Percentiles rank a stretch among this genome's conserved stretches.
Conservation (phyloP, 2,888 invertebrate species). For the Diadegma fenestrale region DNA sequence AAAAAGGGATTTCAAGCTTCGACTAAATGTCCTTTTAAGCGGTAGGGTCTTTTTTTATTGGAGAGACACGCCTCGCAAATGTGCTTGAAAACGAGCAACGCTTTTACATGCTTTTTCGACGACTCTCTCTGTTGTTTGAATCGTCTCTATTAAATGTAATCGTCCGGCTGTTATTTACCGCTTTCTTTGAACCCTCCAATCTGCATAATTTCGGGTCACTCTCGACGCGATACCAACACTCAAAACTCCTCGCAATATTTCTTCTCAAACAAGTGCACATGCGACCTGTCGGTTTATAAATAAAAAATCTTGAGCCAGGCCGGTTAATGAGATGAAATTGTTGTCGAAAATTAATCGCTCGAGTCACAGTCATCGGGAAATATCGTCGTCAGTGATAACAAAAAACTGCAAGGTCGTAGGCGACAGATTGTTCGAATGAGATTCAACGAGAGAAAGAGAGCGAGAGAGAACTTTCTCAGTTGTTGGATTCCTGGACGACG, state of each 20-base stretch:
- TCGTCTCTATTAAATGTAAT: slow-evolving; percentile 40
- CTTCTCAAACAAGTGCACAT: slow-evolving; percentile 36
- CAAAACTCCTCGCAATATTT: slow-evolving; percentile 36
- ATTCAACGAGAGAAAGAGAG: slow-evolving; percentile 19
- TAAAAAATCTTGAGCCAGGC: neutral
- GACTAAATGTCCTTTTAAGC: slow-evolving; percentile 71
- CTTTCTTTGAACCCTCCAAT: slow-evolving; percentile 59
- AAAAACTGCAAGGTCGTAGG: slow-evolving; percentile 63
- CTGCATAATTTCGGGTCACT: slow-evolving; percentile 63
- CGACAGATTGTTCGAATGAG: slow-evolving; percentile 52
- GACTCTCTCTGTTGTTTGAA: slow-evolving; percentile 18
- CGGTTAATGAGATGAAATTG: neutral
- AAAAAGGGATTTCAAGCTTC: neutral
- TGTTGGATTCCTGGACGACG: slow-evolving; percentile 65
- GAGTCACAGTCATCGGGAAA: slow-evolving; percentile 14
- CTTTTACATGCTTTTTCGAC: slow-evolving; percentile 37
- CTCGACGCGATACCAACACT: slow-evolving; percentile 8
- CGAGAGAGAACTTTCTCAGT: slow-evolving; percentile 32
- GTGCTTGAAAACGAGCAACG: slow-evolving; percentile 47
- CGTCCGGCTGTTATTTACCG: slow-evolving; percentile 57
- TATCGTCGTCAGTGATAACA: slow-evolving; percentile 1
- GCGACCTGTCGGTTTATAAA: slow-evolving; percentile 2
- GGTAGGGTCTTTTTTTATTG: slow-evolving; percentile 38
- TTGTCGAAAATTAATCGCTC: neutral
- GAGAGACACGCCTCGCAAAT: slow-evolving; percentile 57